Base-by-base conservation (phyloP, 2,797 vertebrate species). In the Micropoecilia bifurca region DNA sequence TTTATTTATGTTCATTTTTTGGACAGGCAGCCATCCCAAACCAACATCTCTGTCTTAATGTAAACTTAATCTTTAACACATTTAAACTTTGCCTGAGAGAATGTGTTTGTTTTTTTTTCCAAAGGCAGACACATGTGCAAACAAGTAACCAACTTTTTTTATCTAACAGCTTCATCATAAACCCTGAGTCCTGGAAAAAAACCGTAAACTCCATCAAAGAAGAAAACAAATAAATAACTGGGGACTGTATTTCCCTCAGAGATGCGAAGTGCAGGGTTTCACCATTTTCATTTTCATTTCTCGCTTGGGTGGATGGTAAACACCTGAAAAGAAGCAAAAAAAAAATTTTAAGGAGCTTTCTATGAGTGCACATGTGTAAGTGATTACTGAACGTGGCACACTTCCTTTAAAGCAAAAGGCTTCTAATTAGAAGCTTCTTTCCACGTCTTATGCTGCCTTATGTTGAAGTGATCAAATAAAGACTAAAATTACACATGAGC, bases 391-490 rank as follows among this genome's bases (percentile, higher is more conserved):
- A 87, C 79, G 79, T 88, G 88, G 85, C 86, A 90, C 68, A 85
- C 87, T 93, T 89, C 87, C 85, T 87, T 86, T 85, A 75, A 59
- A 78, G 85, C 90, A 88, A 89, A 69, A 75, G 81, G 87, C 88
- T 81, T 88, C 79, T 88, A 85, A 94, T 93, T 89, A 90, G 74
- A 80, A 79, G 69, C 76, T 80, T 90, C 50, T 88, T 90, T 80
- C 88, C 57, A 77, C 80, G 57, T 45, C 83, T 45, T 76, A 47
- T 74, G 1, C 88, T 76, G 75, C 77, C 71, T 71, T 53, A 45
- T 76, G 74, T 53, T 91, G 85, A 88, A 90, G 78, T 68, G 87
- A 90, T 90, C 85, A 88, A 87, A 92, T 92, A 88, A 90, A 93
- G 69, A 80, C 83, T 92, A 86, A 85, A 93, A 93, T 93, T 91